Evolutionary conservation across 2,113 vertebrate species (phyloP), one percentile per base, ranked within the genome.

Genomic region (Tylochromis polylepis): DNA sequence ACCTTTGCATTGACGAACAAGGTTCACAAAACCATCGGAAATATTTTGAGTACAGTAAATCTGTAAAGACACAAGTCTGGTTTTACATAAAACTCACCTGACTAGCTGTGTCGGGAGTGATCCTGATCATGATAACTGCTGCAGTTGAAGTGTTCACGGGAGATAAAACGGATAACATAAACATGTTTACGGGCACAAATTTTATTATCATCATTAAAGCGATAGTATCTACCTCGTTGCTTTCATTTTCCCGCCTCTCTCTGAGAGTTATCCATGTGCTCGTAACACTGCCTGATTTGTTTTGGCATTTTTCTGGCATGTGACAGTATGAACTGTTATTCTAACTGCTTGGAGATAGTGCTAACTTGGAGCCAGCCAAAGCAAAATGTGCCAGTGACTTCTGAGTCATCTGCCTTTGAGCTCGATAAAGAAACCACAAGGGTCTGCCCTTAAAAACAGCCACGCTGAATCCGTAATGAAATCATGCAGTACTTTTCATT

Each of bases 271-370:
- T 29, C 59, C 34, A 65, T 53, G 38, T 60, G 82, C 36, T 58
- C 46, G 6, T 80, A 53, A 80, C 58, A 41, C 67, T 87, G 70
- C 70, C 49, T 91, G 43, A 86, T 90, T 93, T 90, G 83, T 83
- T 89, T 88, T 88, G 81, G 83, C 84, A 85, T 85, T 84, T 82
- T 41, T 82, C 31, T 81, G 85, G 82, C 83, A 87, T 84, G 87
- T 84, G 86, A 46, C 46, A 34, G 22, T 49, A 85, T 86, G 72
- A 81, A 83, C 12, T 85, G 53, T 84, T 81, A n/a, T n/a, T 90
- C 67, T 67, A 77, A 53, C 16, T 49, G 31, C 79, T 65, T 31
- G 15, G 41, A 88, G 85, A 91, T 89, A 3, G 43, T 3, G 82
- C 88, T 51, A 11, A 22, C 31, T 84, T 83, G 83, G 88, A 89